Base-by-base conservation (phyloP, 1,140 invertebrate genomes). In the Sycophila sp. region DNA sequence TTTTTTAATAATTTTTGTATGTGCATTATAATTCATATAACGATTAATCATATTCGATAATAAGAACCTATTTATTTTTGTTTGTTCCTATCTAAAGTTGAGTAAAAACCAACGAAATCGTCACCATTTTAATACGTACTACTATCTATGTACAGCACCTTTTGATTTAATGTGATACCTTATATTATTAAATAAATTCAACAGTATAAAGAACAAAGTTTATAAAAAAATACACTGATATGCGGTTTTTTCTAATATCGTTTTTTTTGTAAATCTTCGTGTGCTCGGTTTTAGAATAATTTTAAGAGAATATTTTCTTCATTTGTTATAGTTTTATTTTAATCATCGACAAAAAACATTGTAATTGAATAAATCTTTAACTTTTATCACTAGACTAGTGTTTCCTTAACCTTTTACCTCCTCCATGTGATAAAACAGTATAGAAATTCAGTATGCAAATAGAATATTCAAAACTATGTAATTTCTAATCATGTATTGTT, bases 1-100 rank as follows among this genome's bases (percentile, higher is more conserved):
- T 85, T 84, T 84, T 83, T 84, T 81, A 83, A 83, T 49, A 59
- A 34, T 66, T 85, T 67, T 84, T 85, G 78, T 85, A 85, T 78
- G 75, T 81, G 77, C 81, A 84, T 79, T 80, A 77, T 81, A 66
- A 80, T 81, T 77, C 77, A 85, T 80, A 78, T 77, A 80, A 79
- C 59, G 67, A 78, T 79, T 78, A 77, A 76, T 83, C 79, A 77
- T 74, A 79, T 79, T 81, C 79, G 66, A 75, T 78, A 78, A 77
- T 77, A 75, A 71, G 76, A 73, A 76, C 71, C 73, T 79, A 79
- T 82, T 81, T 83, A 83, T 80, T 80, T 76, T 80, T 78, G 76
- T 82, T 82, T 81, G 79, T 82, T 82, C 80, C 79, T 82, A 81
- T 77, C 73, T 74, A 75, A 76, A 78, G 78, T 80, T 80, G 75